Evolutionary conservation across 2,888 invertebrate species (phyloP).

Genomic region (Cartodere bifasciata): DNA sequence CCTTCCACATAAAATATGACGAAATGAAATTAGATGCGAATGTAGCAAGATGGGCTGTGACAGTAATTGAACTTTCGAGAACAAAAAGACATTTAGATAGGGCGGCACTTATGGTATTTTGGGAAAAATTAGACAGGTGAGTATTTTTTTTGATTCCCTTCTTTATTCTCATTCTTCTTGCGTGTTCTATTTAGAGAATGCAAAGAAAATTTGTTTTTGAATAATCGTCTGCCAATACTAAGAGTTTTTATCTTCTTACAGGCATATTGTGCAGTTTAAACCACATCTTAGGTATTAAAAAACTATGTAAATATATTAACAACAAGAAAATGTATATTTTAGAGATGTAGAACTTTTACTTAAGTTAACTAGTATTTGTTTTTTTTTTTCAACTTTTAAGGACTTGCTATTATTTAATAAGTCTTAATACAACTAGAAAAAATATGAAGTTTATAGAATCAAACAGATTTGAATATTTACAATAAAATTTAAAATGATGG

Average conservation of each 20-base stretch:
- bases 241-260: constrained; percentile 39
- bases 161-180: neutral
- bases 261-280: constrained; percentile 80
- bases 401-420: no score
- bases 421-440: no score
- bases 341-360: no score
- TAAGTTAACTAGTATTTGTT: no score
- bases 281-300: constrained; percentile 65
- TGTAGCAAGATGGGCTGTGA: constrained; percentile 94
- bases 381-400: no score
- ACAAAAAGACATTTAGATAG: constrained; percentile 94
- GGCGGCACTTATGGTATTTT: constrained; percentile 89
- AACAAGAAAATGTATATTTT: no score
- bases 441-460: no score
- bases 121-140: constrained; percentile 93
- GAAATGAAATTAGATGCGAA: constrained; percentile 92
- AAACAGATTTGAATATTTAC: no score
- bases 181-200: neutral
- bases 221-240: constrained; percentile 2
- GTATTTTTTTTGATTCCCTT: constrained; percentile 25
- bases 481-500: no score
- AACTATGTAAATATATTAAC: no score
- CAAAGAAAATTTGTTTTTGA: neutral
- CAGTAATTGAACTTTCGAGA: constrained; percentile 80
- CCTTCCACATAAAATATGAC: constrained; percentile 93